A percentile compares a stretch with the other conserved stretches of the same genome.
Conservation (phyloP, 2,888 invertebrate genomes). For the Panzeria rudis region DNA sequence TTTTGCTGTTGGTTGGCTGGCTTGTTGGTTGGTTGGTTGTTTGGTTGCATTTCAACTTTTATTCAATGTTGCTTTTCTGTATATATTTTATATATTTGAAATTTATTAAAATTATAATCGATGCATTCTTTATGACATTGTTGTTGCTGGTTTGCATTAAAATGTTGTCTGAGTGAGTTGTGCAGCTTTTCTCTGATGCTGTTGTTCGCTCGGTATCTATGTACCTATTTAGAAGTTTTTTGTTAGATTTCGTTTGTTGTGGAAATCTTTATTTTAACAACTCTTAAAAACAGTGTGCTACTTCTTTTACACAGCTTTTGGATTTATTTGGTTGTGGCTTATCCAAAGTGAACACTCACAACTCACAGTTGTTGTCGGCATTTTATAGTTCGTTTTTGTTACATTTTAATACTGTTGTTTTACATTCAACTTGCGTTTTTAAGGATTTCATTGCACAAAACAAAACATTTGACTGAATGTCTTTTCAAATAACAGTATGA, state of each 20-base stretch:
- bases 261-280: neutral
- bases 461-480: no score
- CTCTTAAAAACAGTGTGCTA: constrained; percentile 25
- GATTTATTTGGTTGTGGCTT: constrained; percentile 1
- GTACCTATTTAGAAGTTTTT: neutral
- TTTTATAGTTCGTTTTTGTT: constrained; percentile 5
- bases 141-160: constrained; percentile 34
- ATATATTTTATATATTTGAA: constrained; percentile 30
- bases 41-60: constrained; percentile 45
- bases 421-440: neutral
- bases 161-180: constrained; percentile 8
- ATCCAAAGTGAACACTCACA: neutral
- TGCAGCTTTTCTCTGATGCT: constrained; percentile 39
- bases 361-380: neutral
- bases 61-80: constrained; percentile 25
- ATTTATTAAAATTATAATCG: constrained; percentile 55
- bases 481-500: neutral
- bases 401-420: neutral
- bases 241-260: neutral
- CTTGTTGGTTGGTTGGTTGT: neutral
- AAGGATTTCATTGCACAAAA: neutral
- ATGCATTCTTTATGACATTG: constrained; percentile 51
- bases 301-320: constrained; percentile 11
- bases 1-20: constrained; percentile 22
- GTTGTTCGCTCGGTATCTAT: constrained; percentile 19